A percentile compares a stretch with the other conserved stretches of the same genome.
These are phyloP conservation scores for Aleiodes leptofemur DNA, from an alignment of 2,888 invertebrate species.

Conservation along the genomic window DNA sequence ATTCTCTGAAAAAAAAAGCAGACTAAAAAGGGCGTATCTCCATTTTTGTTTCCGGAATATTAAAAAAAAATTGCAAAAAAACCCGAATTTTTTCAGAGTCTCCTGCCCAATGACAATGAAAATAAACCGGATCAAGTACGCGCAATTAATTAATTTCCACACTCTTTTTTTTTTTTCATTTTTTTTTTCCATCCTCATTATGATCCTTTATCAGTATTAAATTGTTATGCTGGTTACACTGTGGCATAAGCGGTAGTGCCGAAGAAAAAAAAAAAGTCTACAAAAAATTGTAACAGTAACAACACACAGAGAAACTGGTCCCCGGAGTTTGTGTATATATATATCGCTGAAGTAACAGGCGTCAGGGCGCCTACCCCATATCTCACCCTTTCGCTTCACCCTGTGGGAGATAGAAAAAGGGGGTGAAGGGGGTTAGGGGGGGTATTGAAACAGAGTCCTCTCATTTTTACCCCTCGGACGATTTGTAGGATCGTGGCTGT, in stretches of 20 bases:
- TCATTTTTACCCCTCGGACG: constrained; percentile 50
- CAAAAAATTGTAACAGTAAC: constrained; percentile 27
- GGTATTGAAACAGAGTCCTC: constrained; percentile 17
- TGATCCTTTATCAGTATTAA: constrained; percentile 66
- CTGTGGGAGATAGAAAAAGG: constrained; percentile 3
- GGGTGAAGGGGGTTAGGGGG: background rate
- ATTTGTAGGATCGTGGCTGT: constrained; percentile 60
- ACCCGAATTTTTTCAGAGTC: too few relatives aligned
- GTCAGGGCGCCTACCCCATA: constrained; percentile 51
- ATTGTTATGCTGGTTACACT: constrained; percentile 65
- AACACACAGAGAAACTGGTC: constrained; percentile 40
- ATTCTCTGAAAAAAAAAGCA: too few relatives aligned
- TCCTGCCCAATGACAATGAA: background rate
- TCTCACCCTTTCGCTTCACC: constrained; percentile 54
- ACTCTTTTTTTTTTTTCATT: constrained; percentile 29
- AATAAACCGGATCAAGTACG: constrained; percentile 18
- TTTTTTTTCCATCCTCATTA: constrained; percentile 55
- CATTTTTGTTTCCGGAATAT: too few relatives aligned
- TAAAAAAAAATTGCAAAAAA: too few relatives aligned
- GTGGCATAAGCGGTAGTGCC: constrained; percentile 22
- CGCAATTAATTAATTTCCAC: constrained; percentile 34
- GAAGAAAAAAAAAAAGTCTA: constrained; percentile 44
- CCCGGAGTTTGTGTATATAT: constrained; percentile 41
- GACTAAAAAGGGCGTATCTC: too few relatives aligned
- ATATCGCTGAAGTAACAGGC: constrained; percentile 14